These are phyloP conservation scores for Nibea coibor DNA, from an alignment of 2,113 vertebrate species.

Conservation along the genomic window DNA sequence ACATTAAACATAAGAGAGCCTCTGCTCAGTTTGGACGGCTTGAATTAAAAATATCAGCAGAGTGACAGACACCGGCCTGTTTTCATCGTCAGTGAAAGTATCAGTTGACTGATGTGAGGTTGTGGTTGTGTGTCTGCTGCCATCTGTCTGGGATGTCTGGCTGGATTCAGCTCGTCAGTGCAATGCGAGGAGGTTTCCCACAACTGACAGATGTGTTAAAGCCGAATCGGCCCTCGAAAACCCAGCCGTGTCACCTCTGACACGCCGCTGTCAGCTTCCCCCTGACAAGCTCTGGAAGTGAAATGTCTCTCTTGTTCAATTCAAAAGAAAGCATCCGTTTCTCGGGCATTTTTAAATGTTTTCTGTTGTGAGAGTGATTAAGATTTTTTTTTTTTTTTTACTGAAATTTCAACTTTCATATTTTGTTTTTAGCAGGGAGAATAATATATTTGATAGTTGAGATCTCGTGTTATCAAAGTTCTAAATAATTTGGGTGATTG, in stretches of 20 bases:
- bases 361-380: constrained; percentile 54
- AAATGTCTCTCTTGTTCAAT: constrained; percentile 58
- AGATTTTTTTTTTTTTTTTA: neutral
- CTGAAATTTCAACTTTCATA: constrained; percentile 21
- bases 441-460: constrained; percentile 47
- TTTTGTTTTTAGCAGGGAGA: constrained; percentile 33
- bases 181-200: constrained; percentile 64
- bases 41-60: constrained; percentile 73
- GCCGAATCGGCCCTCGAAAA: constrained; percentile 59
- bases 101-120: constrained; percentile 76
- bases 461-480: constrained; percentile 45
- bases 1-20: constrained; percentile 50
- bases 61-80: constrained; percentile 64
- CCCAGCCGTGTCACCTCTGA: constrained; percentile 72
- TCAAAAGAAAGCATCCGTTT: constrained; percentile 46
- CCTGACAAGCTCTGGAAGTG: constrained; percentile 61
- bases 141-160: constrained; percentile 74
- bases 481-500: constrained; percentile 52
- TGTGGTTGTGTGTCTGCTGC: constrained; percentile 70
- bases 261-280: constrained; percentile 68
- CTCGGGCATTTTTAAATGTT: constrained; percentile 41
- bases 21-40: constrained; percentile 54
- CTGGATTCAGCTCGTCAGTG: constrained; percentile 70
- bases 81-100: constrained; percentile 60
- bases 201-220: constrained; percentile 79